Evolutionary conservation across 1,140 invertebrate genomes (phyloP).

Genomic region (Drosophila auraria): DNA sequence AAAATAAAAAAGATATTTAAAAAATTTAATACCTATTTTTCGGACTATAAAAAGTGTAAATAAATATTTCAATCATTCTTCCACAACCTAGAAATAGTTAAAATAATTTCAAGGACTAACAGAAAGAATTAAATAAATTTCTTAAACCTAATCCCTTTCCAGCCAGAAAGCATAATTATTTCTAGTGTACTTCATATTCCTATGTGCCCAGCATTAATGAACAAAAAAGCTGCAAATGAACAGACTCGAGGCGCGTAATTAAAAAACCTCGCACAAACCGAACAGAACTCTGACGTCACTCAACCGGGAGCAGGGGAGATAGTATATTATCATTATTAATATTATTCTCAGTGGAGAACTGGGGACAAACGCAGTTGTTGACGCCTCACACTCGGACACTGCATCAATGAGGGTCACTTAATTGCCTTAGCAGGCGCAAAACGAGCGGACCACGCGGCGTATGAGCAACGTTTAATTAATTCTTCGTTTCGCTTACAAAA

Average conservation of each 20-base stretch:
- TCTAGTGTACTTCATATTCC: slow-evolving; percentile 5
- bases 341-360: background rate
- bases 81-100: no score
- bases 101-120: no score
- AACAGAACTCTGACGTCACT: slow-evolving; percentile 11
- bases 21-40: no score
- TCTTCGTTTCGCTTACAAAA: slow-evolving; percentile 25
- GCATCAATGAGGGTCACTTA: slow-evolving; percentile 60
- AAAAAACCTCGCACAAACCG: slow-evolving; percentile 8
- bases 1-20: no score
- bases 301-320: background rate
- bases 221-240: slow-evolving; percentile 8
- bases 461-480: slow-evolving; percentile 65
- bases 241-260: background rate
- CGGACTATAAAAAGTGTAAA: no score
- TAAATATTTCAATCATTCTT: no score
- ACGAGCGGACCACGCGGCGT: slow-evolving; percentile 22
- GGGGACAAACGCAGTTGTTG: slow-evolving; percentile 16
- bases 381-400: background rate
- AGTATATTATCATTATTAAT: background rate
- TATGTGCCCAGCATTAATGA: slow-evolving; percentile 26
- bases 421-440: slow-evolving; percentile 40
- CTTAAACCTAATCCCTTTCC: no score
- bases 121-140: no score
- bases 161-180: background rate